These are phyloP conservation scores for Anser brachyrhynchus DNA, from an alignment of 2,113 vertebrate species.

Conservation along the genomic window DNA sequence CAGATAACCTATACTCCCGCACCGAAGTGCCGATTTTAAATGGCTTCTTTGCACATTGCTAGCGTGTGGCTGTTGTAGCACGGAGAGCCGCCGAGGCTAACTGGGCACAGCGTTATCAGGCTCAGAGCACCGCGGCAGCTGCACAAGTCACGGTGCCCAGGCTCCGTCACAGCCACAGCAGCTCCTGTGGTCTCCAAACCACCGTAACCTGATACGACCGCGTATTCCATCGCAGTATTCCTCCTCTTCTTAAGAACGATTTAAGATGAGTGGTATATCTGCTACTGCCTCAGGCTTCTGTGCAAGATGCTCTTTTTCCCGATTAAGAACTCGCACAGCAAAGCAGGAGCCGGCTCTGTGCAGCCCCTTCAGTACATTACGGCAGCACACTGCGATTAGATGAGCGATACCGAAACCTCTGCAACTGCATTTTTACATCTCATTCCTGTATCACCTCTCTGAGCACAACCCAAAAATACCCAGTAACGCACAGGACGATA, in stretches of 20 bases:
- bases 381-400: background rate
- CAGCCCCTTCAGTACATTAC: background rate
- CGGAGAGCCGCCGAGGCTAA: background rate
- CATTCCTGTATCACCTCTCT: background rate
- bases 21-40: background rate
- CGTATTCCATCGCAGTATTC: background rate
- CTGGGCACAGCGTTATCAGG: no score
- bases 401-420: background rate
- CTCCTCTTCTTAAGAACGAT: background rate
- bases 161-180: background rate
- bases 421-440: background rate
- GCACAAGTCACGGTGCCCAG: no score
- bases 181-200: background rate
- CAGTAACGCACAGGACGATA: background rate
- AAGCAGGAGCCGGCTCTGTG: background rate
- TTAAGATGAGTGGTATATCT: background rate
- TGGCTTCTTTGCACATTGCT: background rate
- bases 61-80: background rate
- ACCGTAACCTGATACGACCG: background rate
- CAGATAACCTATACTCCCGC: background rate
- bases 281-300: background rate
- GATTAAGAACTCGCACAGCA: slow-evolving; percentile 15
- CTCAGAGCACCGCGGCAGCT: background rate
- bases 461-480: background rate
- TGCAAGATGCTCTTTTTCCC: background rate